phyloP scores from a whole-genome alignment of 2,797 vertebrate genomes.

The Etheostoma perlongum region DNA sequence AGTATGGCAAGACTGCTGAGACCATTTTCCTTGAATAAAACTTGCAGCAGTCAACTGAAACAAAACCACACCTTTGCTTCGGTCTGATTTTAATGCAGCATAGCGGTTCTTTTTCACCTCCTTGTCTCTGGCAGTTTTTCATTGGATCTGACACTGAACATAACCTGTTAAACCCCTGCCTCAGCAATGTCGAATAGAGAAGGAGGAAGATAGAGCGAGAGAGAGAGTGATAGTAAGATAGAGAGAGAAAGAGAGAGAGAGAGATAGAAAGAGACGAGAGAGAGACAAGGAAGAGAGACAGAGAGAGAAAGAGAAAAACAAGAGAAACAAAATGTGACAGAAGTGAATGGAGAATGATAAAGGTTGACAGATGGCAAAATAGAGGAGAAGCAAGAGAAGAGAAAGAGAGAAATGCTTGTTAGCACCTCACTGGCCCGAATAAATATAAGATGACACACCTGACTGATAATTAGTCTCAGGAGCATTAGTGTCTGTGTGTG shows the following conservation, averaged over 20 bases:
- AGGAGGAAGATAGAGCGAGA: conserved; percentile 29
- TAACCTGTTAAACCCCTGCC: conserved; percentile 69
- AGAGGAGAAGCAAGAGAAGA: conserved; percentile 38
- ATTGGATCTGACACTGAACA: conserved; percentile 68
- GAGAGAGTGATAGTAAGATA: neutral
- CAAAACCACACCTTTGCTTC: conserved; percentile 61
- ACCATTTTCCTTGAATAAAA: conserved; percentile 36
- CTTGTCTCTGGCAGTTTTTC: conserved; percentile 67
- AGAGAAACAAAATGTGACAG: conserved; percentile 11
- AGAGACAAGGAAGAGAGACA: neutral
- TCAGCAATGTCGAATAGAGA: conserved; percentile 61
- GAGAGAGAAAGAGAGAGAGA: conserved; percentile 11
- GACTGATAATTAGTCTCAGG: conserved; percentile 83
- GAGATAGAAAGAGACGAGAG: conserved; percentile 11
- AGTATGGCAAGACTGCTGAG: conserved; percentile 11
- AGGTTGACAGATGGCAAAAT: conserved; percentile 59
- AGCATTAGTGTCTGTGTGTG: conserved; percentile 53
- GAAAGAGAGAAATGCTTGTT: conserved; percentile 64
- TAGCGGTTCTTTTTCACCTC: conserved; percentile 43
- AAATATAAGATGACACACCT: conserved; percentile 80
- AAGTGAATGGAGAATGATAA: conserved; percentile 29
- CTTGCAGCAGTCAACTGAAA: conserved; percentile 37
- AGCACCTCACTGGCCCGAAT: conserved; percentile 78
- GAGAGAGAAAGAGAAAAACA: neutral
- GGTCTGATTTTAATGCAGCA: conserved; percentile 63